These are phyloP conservation scores for Drosophila auraria DNA, from an alignment of 1,140 invertebrate species.

Conservation along the genomic window DNA sequence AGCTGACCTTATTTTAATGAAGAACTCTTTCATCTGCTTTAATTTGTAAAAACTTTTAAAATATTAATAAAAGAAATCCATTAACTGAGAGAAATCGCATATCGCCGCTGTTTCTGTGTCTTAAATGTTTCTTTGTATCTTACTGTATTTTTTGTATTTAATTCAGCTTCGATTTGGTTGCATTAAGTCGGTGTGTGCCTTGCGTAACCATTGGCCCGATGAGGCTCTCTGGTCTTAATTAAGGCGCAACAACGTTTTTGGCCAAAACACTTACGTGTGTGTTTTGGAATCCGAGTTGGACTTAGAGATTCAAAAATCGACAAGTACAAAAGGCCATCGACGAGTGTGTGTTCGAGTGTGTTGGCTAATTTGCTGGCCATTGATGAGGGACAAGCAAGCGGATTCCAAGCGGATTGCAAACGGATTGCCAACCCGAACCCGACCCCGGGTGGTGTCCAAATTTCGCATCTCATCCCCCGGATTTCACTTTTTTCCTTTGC, in stretches of 20 bases:
- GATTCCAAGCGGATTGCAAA: neutral
- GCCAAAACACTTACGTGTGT: slow-evolving; percentile 37
- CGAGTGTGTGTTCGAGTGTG: slow-evolving; percentile 11
- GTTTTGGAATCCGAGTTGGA: slow-evolving; percentile 15
- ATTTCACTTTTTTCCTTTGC: slow-evolving; percentile 43
- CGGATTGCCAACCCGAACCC: slow-evolving; percentile 11
- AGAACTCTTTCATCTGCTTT: too few species aligned
- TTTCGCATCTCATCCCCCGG: slow-evolving; percentile 50
- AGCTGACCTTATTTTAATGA: too few species aligned
- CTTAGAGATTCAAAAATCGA: slow-evolving; percentile 13
- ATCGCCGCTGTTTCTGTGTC: slow-evolving; percentile 10
- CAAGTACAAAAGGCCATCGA: slow-evolving; percentile 25
- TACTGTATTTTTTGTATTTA: slow-evolving; percentile 22
- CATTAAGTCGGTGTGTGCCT: slow-evolving; percentile 38
- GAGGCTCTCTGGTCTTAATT: slow-evolving; percentile 70
- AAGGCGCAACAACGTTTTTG: slow-evolving; percentile 50
- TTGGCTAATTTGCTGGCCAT: slow-evolving; percentile 70
- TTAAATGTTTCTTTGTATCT: slow-evolving; percentile 17
- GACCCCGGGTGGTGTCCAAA: slow-evolving; percentile 37
- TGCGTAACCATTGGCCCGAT: slow-evolving; percentile 60
- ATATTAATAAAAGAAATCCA: neutral
- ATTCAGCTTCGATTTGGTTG: slow-evolving; percentile 22
- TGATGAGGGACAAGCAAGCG: slow-evolving; percentile 44
- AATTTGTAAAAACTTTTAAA: neutral
- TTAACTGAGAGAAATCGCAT: slow-evolving; percentile 9